phyloP scores from a whole-genome alignment of 2,888 invertebrate species.

The Pseudoips prasinana region DNA sequence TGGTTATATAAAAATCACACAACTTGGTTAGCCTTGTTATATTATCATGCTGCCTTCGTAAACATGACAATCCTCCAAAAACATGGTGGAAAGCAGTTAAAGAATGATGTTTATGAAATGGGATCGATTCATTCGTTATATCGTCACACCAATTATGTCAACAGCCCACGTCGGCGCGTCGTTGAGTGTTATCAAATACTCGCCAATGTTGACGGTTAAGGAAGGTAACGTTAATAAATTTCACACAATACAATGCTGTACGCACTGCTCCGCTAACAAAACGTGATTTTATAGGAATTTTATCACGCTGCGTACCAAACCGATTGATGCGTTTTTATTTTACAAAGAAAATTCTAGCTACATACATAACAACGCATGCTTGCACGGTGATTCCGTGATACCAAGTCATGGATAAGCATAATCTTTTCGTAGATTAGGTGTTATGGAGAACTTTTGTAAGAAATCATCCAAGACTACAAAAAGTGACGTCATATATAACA shows the following conservation, averaged over 20 bases:
- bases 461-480: too few species aligned
- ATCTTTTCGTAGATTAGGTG: neutral
- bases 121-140: slow-evolving; percentile 45
- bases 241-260: slow-evolving; percentile 20
- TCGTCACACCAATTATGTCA: slow-evolving; percentile 54
- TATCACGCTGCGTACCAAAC: slow-evolving; percentile 47
- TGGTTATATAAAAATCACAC: too few species aligned
- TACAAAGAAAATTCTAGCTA: slow-evolving; percentile 25
- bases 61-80: neutral
- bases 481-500: too few species aligned
- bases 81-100: slow-evolving; percentile 1
- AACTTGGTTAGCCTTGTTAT: too few species aligned
- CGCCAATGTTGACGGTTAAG: slow-evolving; percentile 47
- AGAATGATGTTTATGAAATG: slow-evolving; percentile 49
- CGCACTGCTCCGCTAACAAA: slow-evolving; percentile 25
- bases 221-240: slow-evolving; percentile 26
- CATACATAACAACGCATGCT: slow-evolving; percentile 23
- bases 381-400: slow-evolving; percentile 11
- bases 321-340: slow-evolving; percentile 40
- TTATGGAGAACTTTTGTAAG: neutral
- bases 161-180: slow-evolving; percentile 40
- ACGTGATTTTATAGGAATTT: slow-evolving; percentile 72
- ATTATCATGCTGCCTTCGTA: neutral
- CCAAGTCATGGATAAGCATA: neutral
- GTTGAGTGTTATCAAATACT: slow-evolving; percentile 66